Percentiles rank a stretch among this genome's conserved stretches.
phyloP scores from a whole-genome alignment of 2,797 vertebrate species.

The Ceyx erithaca region DNA sequence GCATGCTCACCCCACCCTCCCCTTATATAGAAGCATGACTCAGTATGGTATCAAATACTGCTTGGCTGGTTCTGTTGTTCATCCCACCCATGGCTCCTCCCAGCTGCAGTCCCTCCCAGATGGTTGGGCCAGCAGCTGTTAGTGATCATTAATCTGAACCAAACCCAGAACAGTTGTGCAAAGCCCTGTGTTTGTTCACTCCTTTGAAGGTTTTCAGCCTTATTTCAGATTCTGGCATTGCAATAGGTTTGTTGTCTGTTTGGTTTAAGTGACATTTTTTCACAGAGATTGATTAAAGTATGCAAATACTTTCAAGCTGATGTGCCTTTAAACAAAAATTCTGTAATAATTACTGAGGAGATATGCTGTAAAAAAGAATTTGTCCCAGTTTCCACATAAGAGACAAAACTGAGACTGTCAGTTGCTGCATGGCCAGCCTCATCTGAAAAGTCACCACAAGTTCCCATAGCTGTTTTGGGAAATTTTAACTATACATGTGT shows the following conservation, averaged over 20 bases:
- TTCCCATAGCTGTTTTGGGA: background rate
- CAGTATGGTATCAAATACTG: no score
- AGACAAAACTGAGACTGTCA: background rate
- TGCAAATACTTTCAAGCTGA: background rate
- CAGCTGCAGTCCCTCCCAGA: no score
- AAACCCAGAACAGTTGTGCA: background rate
- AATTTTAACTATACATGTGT: rapidly evolving
- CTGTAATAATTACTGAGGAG: background rate
- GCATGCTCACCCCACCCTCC: no score
- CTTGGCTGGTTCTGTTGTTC: no score
- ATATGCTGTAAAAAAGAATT: background rate
- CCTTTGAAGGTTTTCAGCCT: background rate
- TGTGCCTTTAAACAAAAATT: background rate
- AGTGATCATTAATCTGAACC: no score
- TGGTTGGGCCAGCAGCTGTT: no score
- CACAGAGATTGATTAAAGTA: background rate
- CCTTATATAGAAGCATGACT: no score
- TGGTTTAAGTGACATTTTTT: background rate
- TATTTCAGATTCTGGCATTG: background rate
- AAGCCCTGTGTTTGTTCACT: background rate
- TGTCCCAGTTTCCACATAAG: background rate
- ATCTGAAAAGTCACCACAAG: background rate
- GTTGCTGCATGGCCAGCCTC: background rate
- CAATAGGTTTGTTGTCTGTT: background rate
- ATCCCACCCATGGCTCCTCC: no score